Conservation (phyloP, 2,113 vertebrate species). For the Lagopus leucura region DNA sequence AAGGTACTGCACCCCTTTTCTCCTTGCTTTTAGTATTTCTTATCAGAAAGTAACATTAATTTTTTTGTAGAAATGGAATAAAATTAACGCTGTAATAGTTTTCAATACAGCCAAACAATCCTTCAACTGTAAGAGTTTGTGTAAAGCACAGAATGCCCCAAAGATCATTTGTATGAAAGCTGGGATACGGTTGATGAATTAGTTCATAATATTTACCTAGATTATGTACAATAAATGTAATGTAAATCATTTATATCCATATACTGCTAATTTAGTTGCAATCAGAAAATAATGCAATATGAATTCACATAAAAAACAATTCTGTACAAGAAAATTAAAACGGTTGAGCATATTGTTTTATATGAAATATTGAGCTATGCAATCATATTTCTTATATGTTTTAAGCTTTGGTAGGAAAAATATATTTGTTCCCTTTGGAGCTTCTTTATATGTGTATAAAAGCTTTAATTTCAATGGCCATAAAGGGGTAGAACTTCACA, state of each 20-base stretch:
- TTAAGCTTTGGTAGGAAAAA: neutral
- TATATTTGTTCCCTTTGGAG: neutral
- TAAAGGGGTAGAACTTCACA: neutral
- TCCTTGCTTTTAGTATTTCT: slow-evolving; percentile 40
- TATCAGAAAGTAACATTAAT: slow-evolving; percentile 33
- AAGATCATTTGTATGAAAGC: neutral
- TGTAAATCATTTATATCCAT: slow-evolving; percentile 59
- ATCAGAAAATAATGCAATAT: slow-evolving; percentile 56
- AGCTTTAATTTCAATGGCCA: neutral
- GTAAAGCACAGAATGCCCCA: neutral
- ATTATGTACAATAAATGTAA: slow-evolving; percentile 64
- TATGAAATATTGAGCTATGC: neutral
- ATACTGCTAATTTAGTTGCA: slow-evolving; percentile 36
- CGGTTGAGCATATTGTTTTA: neutral
- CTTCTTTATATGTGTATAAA: neutral
- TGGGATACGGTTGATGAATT: slow-evolving; percentile 41
- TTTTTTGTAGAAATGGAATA: neutral
- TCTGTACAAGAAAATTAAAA: neutral
- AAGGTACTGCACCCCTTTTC: neutral
- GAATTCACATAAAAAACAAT: slow-evolving; percentile 10
- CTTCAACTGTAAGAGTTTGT: slow-evolving; percentile 20
- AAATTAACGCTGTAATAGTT: slow-evolving; percentile 34
- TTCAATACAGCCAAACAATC: slow-evolving; percentile 51
- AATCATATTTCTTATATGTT: neutral
- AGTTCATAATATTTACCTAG: slow-evolving; percentile 57